Evolutionary conservation across 2,113 vertebrate genomes (phyloP).

Genomic region (Anthoscopus minutus): DNA sequence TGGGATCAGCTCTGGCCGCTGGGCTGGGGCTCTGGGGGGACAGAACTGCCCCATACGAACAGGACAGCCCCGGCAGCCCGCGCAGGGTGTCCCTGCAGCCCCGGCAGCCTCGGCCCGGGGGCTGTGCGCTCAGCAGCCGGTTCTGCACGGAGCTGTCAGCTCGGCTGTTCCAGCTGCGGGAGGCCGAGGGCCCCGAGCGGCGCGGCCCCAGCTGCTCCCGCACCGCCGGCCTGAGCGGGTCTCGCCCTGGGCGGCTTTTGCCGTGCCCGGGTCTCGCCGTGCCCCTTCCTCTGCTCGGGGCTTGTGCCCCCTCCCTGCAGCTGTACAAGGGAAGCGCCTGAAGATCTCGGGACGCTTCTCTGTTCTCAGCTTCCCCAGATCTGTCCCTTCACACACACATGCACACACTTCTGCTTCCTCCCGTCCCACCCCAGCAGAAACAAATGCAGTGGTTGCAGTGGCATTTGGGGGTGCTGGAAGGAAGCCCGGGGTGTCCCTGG

Average conservation of each 20-base stretch:
- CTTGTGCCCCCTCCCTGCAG: background rate
- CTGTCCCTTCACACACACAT: background rate
- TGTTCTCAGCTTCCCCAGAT: background rate
- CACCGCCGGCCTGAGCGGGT: too few species aligned
- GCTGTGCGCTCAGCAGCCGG: accelerated
- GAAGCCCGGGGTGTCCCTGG: accelerated
- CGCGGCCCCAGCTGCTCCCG: accelerated
- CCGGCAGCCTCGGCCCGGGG: background rate
- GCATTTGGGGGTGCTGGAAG: accelerated
- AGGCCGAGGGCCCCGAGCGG: background rate
- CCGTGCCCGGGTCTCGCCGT: too few species aligned
- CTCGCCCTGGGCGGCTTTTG: too few species aligned
- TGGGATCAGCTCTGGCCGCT: background rate
- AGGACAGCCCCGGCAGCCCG: background rate
- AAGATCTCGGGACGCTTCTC: background rate
- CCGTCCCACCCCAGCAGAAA: background rate
- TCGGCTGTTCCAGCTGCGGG: background rate
- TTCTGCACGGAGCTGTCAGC: accelerated
- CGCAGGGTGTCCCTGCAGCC: background rate
- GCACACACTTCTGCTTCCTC: background rate
- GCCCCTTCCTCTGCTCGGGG: accelerated
- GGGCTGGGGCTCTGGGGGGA: background rate
- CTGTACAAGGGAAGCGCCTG: background rate
- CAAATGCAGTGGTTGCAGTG: background rate
- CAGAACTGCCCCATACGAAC: accelerated